A percentile compares a stretch with the other conserved stretches of the same genome.
phyloP scores from a whole-genome alignment of 2,888 invertebrate species.

The Escarpia spicata region DNA sequence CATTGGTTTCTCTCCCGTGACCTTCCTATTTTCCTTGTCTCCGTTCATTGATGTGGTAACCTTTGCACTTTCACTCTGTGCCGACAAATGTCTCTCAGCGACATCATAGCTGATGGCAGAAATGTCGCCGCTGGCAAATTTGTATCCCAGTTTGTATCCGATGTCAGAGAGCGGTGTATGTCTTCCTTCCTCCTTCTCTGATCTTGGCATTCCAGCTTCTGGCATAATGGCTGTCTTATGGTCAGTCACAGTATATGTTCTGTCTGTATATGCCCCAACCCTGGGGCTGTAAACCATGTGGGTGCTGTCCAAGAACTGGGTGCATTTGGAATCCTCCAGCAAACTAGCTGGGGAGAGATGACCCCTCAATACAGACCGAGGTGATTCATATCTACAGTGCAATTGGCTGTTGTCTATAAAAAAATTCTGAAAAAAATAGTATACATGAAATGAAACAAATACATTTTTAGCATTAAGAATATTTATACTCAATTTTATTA shows the following conservation, averaged over 20 bases:
- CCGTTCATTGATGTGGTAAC: not conserved
- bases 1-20: not conserved
- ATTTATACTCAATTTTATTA: no score
- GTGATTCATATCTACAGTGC: not conserved
- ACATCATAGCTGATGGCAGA: conserved; percentile 9
- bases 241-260: not conserved
- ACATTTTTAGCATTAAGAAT: no score
- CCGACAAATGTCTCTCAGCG: not conserved
- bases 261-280: not conserved
- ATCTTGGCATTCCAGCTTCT: not conserved
- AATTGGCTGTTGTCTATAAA: not conserved
- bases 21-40: not conserved
- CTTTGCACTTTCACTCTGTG: not conserved
- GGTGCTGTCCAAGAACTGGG: not conserved
- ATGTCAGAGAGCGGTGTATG: not conserved
- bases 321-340: not conserved
- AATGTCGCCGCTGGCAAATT: not conserved
- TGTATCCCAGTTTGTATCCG: not conserved
- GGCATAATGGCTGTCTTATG: not conserved
- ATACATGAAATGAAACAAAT: not conserved
- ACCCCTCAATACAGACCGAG: not conserved
- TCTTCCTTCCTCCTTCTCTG: not conserved
- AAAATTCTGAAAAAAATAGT: not conserved
- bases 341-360: not conserved
- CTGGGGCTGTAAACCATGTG: not conserved